Percentiles rank a stretch among this genome's conserved stretches.
These are phyloP conservation scores for Channa argus DNA, from an alignment of 2,113 vertebrate genomes.

Conservation along the genomic window DNA sequence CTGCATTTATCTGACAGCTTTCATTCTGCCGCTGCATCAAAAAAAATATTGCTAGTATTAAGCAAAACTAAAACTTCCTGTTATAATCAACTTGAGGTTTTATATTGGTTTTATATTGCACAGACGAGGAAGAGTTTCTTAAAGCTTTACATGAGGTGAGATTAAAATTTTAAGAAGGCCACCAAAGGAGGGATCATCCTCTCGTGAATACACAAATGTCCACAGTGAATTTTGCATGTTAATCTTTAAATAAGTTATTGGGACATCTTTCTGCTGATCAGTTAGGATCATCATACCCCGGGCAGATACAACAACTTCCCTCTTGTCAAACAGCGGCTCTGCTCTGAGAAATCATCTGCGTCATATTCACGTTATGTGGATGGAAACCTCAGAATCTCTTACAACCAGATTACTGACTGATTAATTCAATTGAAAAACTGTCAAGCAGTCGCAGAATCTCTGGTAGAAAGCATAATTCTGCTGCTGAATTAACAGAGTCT, in stretches of 20 bases:
- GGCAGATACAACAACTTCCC: slow-evolving; percentile 36
- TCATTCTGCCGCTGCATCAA: no score
- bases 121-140: no score
- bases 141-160: no score
- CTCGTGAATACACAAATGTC: neutral
- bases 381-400: slow-evolving; percentile 44
- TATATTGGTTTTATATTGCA: no score
- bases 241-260: neutral
- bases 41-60: no score
- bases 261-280: neutral
- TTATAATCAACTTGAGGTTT: no score
- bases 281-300: neutral
- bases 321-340: slow-evolving; percentile 23
- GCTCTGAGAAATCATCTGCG: neutral
- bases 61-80: no score
- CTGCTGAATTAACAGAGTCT: slow-evolving; percentile 58
- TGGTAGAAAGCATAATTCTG: slow-evolving; percentile 54
- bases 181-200: neutral
- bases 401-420: slow-evolving; percentile 60
- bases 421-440: slow-evolving; percentile 71
- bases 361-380: slow-evolving; percentile 29
- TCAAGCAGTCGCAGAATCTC: slow-evolving; percentile 31
- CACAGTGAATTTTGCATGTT: neutral
- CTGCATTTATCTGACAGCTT: no score
- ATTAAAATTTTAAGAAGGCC: no score